phyloP scores from a whole-genome alignment of 2,888 invertebrate species.

The Eupithecia abbreviata region DNA sequence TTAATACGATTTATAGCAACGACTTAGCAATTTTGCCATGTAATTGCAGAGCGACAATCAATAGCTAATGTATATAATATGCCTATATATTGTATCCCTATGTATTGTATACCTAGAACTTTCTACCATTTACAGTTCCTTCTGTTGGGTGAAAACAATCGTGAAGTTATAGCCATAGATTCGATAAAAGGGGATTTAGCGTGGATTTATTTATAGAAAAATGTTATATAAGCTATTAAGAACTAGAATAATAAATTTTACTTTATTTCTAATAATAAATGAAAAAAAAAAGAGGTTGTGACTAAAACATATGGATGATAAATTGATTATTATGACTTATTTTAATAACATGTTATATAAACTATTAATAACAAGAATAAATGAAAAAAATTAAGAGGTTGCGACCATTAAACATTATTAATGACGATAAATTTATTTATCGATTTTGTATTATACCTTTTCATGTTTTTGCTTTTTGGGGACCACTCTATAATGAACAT shows the following conservation, averaged over 20 bases:
- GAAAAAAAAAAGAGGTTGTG: background rate
- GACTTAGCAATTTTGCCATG: slow-evolving; percentile 51
- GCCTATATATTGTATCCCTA: background rate
- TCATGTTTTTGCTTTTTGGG: background rate
- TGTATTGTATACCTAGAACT: background rate
- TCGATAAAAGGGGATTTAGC: background rate
- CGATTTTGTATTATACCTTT: background rate
- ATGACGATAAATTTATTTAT: background rate
- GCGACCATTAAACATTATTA: background rate
- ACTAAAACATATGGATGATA: background rate
- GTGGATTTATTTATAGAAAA: background rate
- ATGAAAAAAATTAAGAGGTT: background rate
- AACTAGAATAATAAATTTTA: too few relatives aligned
- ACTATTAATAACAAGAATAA: too few relatives aligned
- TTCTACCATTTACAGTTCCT: background rate
- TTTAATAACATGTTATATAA: background rate
- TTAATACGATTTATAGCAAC: slow-evolving; percentile 59
- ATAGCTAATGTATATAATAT: background rate
- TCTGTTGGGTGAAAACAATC: background rate
- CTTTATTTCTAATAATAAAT: too few relatives aligned
- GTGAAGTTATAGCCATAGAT: background rate
- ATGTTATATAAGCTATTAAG: background rate
- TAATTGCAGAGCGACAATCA: slow-evolving; percentile 55
- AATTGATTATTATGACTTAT: background rate
- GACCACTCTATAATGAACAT: background rate